Base-by-base conservation (phyloP, 2,888 invertebrate species). In the Oscheius sp. region DNA sequence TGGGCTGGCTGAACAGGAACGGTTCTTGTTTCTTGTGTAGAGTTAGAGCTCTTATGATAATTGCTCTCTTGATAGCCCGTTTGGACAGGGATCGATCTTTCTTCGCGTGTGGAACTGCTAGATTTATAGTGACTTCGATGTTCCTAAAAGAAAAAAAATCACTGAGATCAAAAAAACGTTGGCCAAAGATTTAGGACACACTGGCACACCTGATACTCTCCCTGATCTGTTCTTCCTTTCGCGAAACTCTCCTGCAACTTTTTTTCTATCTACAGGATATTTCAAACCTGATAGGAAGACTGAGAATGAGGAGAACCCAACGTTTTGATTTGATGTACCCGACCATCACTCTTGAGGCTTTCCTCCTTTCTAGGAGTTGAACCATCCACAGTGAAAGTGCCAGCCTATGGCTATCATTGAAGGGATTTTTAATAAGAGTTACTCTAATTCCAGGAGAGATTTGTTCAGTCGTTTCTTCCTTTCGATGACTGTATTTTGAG, bases 91-190 rank as follows among this genome's bases (percentile, higher is more conserved):
- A 67, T 59, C 5, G 45, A 20, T 17, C 38, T 57, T 14, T 33
- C 41, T 20, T 67, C 59, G 14, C 30, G 57, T 24, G 38, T 50
- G 1, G 45, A 30, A 12, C 50, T 59, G 44, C 44, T 44, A 14
- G 67, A 67, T 28, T 67, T 67, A 44, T 22, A 44, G 22, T 72
- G 56, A 30, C 47, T 67, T 12, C 65, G 72, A 26, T 71, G 71
- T 51, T 71, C 45, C 57, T 57, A 9, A 32, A 57, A 38, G 22
- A 1, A 22, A 9, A 32, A 51, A 4, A 24, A 17, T n/a, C n/a
- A n/a, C n/a, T n/a, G n/a, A n/a, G n/a, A n/a, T n/a, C n/a, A n/a
- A n/a, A n/a, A n/a, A n/a, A n/a, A n/a, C n/a, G n/a, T n/a, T n/a
- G n/a, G n/a, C n/a, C n/a, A n/a, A n/a, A n/a, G n/a, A n/a, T n/a